Evolutionary conservation across 2,797 vertebrate species (phyloP), one percentile per base, ranked within the genome.

Genomic region (Esox masquinongy): DNA sequence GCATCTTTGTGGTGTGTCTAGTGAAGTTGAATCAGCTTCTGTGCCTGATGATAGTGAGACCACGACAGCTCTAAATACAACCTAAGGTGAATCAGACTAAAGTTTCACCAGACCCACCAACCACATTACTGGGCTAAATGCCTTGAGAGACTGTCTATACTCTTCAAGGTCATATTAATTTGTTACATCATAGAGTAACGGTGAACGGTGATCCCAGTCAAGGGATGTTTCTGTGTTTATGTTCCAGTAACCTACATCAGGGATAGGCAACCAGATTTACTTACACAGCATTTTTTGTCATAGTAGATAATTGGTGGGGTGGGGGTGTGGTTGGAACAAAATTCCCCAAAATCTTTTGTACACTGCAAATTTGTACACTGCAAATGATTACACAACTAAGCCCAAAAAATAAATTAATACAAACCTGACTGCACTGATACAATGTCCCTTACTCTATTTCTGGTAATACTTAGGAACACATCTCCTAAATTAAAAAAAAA

Each of bases 181-280:
- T 69, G 73, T 67, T 63, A 67, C 39, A 75, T 72, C 61, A 34
- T 31, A 56, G 70, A n/a, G 56, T 59, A 11, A 72, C 9, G 34
- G 31, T 34, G 56, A 66, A 19, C 6, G 56, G 49, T 64, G n/a
- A 77, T 61, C 31, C 29, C 3, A 6, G 78, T 82, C 79, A 73
- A 4, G 34, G 19, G 51, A 74, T 14, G 69, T 5, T 9, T 79
- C 50, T 39, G 67, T n/a, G 63, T 69, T 36, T 34, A 53, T 22
- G 15, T 66, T 22, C 63, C 34, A 74, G 63, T n/a, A 26, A 74
- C 72, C 74, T 73, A 72, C 12, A 43, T 9, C 5, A 43, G 29
- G 29, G 29, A 31, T 31, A 43, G 9, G 39, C 39, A 9, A 43
- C 39, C 39, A 43, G 39, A 43, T 43, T 3, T 39, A 39, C 36